Evolutionary conservation across 2,888 invertebrate genomes (phyloP).

Genomic region (Papilio protenor): DNA sequence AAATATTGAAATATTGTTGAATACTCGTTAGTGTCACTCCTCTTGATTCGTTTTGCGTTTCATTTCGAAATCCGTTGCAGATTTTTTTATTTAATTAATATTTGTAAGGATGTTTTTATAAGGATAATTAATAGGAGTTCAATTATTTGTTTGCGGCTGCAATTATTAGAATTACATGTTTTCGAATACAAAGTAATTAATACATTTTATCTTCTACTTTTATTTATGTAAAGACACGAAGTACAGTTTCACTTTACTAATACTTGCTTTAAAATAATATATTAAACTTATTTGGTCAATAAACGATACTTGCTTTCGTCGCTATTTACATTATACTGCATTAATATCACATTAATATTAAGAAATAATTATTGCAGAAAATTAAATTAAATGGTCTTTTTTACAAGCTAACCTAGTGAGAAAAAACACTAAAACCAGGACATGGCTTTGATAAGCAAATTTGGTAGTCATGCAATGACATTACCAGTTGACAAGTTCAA

Average conservation of each 20-base stretch:
- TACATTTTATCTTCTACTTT: not conserved
- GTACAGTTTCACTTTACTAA: not conserved
- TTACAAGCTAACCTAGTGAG: not conserved
- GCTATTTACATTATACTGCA: not conserved
- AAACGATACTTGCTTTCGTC: not conserved
- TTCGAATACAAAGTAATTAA: not conserved
- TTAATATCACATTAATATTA: not conserved
- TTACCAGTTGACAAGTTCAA: not conserved
- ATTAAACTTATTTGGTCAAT: not conserved
- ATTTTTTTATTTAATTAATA: conserved; percentile 28
- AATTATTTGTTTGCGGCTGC: not conserved
- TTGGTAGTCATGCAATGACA: not conserved
- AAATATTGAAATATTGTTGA: conserved; percentile 73
- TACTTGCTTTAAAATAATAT: not conserved
- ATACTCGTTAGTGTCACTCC: conserved; percentile 60
- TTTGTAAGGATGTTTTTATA: conserved; percentile 22
- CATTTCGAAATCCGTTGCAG: conserved; percentile 47
- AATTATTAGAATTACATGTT: not conserved
- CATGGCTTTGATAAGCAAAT: not conserved
- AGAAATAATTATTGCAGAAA: not conserved
- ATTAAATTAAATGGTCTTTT: not conserved
- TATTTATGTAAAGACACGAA: not conserved
- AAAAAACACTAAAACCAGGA: not conserved
- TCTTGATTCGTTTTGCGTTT: conserved; percentile 50
- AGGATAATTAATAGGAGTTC: not conserved